Conservation (phyloP, 2,888 invertebrate genomes). For the Herminia tarsipennalis region DNA sequence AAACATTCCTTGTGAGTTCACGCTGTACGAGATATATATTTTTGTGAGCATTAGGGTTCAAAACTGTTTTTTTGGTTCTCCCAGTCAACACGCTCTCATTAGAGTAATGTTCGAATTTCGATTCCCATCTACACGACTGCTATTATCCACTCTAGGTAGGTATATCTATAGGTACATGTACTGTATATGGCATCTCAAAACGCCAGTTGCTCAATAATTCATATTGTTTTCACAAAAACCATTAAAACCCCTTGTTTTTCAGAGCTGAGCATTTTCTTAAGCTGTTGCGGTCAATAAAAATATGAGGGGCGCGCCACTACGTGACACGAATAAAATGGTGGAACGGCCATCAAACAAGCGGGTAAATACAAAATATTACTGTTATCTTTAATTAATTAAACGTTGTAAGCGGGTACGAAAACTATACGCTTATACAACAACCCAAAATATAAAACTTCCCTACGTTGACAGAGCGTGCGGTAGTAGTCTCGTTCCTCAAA, state of each 20-base stretch:
- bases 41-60: not conserved
- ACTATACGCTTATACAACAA: too few species aligned
- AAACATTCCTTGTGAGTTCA: constrained; percentile 16
- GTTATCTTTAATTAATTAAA: not conserved
- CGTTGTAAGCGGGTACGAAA: not conserved
- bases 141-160: too few species aligned
- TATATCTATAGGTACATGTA: too few species aligned
- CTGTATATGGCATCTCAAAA: constrained; percentile 23
- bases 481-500: not conserved
- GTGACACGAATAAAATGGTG: constrained; percentile 52
- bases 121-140: too few species aligned
- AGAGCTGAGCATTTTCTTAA: constrained; percentile 53
- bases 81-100: too few species aligned
- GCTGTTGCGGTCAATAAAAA: constrained; percentile 63
- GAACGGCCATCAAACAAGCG: constrained; percentile 26
- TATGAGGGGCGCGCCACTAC: constrained; percentile 51
- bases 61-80: too few species aligned
- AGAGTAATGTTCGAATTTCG: too few species aligned
- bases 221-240: constrained; percentile 53
- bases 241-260: constrained; percentile 59
- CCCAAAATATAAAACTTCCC: not conserved
- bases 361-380: not conserved
- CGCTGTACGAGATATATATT: not conserved
- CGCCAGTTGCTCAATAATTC: constrained; percentile 48
- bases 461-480: not conserved